Conservation (phyloP, 2,797 vertebrate genomes). For the Myiotriccus ornatus region DNA sequence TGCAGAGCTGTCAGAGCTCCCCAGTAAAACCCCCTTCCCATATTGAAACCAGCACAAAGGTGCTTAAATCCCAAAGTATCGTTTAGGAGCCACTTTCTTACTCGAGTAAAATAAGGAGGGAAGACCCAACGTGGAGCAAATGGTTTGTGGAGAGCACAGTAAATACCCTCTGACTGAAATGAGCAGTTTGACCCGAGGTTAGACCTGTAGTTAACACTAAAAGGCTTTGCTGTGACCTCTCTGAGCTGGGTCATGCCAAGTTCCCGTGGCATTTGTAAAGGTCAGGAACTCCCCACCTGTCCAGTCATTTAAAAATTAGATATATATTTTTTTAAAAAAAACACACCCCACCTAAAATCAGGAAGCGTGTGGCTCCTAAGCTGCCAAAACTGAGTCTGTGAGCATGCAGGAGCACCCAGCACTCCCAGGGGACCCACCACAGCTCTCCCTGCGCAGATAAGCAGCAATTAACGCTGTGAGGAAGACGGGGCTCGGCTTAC, state of each 20-base stretch:
- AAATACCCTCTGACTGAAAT: background rate
- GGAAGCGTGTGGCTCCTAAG: background rate
- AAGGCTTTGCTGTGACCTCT: background rate
- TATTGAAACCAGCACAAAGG: rapidly evolving
- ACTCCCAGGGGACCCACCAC: background rate
- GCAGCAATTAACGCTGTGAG: rapidly evolving
- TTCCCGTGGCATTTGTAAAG: background rate
- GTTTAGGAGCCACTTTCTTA: background rate
- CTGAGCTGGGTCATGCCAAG: background rate
- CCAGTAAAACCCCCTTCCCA: rapidly evolving
- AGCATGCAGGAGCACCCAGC: background rate
- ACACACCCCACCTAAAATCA: background rate
- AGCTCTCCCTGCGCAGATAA: rapidly evolving
- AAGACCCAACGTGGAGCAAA: background rate
- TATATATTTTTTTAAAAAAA: background rate
- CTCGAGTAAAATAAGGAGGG: background rate
- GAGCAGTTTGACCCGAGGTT: background rate
- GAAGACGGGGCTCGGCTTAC: conserved; percentile 66
- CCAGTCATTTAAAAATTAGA: background rate
- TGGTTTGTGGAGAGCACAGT: background rate
- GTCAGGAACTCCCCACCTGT: background rate
- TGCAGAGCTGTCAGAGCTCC: background rate
- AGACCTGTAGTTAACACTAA: background rate
- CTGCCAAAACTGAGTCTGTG: background rate
- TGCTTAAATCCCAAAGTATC: background rate